Base-by-base conservation (phyloP, 2,888 invertebrate genomes). In the Linnaemya vulpina region DNA sequence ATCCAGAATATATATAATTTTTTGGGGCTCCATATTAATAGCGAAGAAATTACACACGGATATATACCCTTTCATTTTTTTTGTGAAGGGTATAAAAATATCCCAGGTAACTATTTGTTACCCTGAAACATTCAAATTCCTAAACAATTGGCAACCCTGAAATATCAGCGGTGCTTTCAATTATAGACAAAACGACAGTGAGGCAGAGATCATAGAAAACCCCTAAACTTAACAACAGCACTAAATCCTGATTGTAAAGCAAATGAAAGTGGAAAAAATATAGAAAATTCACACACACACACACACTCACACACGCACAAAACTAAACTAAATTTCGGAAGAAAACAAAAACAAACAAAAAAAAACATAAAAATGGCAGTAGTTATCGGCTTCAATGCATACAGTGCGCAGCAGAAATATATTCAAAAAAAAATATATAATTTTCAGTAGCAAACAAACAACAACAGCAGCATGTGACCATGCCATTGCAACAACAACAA, bases 341-440 rank as follows among this genome's bases (percentile, higher is more conserved):
- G n/a, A n/a, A n/a, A n/a, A n/a, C 46, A 30, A 53, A 88, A 30
- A 30, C 5, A 30, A 5, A 30, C 3, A 3, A 30, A 30, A 30
- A 30, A 3, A 30, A 30, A 30, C 2, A 30, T 30, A 88, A 90
- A 89, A 90, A 89, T 89, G 90, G 87, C 89, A 89, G 88, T 89
- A 89, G 89, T 90, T 90, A 90, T 90, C 90, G 90, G 90, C 90
- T 90, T 89, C 88, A 89, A 90, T 90, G 90, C 88, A 89, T 89
- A 88, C 81, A 84, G 74, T 84, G 84, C 73, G 77, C 80, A 81
- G 73, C 80, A 77, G 75, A 79, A 80, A 76, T 84, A 84, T 84
- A 77, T 84, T 71, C 20, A 49, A 74, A 83, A 71, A 60, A 53
- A 38, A 38, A 38, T 38, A 3, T 38, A 5, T 38, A 7, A 15